These are phyloP conservation scores for Heliothis virescens DNA, from an alignment of 1,140 invertebrate species.

Conservation along the genomic window DNA sequence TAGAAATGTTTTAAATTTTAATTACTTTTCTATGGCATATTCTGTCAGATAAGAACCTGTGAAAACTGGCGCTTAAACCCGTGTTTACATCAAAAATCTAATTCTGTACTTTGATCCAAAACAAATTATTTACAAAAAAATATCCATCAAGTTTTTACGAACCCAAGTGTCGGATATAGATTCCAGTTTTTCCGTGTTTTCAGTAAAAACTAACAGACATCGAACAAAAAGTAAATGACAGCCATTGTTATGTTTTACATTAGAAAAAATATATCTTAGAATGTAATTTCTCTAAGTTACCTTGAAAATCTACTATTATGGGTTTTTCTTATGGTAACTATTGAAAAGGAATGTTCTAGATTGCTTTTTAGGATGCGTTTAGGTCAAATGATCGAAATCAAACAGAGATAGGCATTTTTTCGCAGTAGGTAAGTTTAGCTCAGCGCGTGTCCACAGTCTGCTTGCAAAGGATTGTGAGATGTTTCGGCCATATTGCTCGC, in stretches of 20 bases:
- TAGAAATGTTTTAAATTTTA: too few relatives aligned
- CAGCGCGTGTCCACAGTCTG: too few relatives aligned
- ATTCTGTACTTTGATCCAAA: neutral
- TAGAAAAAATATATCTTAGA: neutral
- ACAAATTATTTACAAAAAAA: neutral
- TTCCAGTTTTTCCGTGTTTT: neutral
- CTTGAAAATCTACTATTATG: neutral
- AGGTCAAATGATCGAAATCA: too few relatives aligned
- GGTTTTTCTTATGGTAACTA: too few relatives aligned
- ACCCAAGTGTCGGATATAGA: neutral
- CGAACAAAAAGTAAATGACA: neutral
- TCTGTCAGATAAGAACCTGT: too few relatives aligned
- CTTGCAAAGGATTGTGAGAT: too few relatives aligned
- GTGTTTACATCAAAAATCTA: neutral
- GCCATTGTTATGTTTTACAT: neutral
- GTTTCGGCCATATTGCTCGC: too few relatives aligned
- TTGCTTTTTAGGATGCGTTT: too few relatives aligned
- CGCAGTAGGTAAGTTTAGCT: too few relatives aligned
- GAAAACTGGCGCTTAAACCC: neutral
- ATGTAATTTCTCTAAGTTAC: neutral
- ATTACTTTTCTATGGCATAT: too few relatives aligned
- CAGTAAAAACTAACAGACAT: neutral
- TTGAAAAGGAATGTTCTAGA: too few relatives aligned
- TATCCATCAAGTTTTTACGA: slow-evolving; percentile 11
- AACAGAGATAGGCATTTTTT: too few relatives aligned